A percentile compares a stretch with the other conserved stretches of the same genome.
These are phyloP conservation scores for Diacarnus erythraeanus DNA, from an alignment of 37 sponge, comb jelly and placozoan species.

Conservation along the genomic window DNA sequence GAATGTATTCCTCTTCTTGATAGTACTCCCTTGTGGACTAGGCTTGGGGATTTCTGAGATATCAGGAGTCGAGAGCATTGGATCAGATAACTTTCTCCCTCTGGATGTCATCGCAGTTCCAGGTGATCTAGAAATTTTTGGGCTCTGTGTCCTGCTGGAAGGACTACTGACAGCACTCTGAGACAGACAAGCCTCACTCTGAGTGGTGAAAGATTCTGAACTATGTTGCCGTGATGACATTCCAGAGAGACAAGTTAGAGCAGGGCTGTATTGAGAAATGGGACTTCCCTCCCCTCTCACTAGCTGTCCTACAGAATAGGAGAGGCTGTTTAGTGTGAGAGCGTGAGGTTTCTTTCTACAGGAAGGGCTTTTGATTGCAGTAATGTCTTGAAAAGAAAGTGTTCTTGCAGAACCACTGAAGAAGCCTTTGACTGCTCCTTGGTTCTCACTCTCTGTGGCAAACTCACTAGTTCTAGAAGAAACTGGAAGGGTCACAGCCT, in stretches of 20 bases:
- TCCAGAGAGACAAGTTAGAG: not conserved
- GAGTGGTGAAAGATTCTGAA: not conserved
- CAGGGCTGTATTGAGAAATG: not conserved
- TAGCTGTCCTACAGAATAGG: not conserved
- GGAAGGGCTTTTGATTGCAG: not conserved
- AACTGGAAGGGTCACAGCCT: constrained; percentile 1
- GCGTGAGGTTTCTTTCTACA: not conserved
- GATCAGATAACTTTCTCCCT: constrained; percentile 40
- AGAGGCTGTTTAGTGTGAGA: not conserved
- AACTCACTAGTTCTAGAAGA: constrained; percentile 1
- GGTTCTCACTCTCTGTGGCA: not conserved
- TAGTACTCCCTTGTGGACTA: not conserved
- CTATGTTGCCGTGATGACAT: constrained; percentile 5
- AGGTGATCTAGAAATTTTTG: not conserved
- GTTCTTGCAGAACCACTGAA: not conserved
- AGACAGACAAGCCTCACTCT: not conserved
- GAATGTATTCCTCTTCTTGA: constrained; percentile 40
- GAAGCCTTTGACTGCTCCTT: no score
- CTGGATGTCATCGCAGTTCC: no score
- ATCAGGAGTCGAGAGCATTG: not conserved
- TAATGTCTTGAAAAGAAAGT: not conserved
- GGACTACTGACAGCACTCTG: not conserved
- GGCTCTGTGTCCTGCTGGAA: constrained; percentile 3
- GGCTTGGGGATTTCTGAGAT: not conserved
- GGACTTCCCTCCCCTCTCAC: constrained; percentile 1